phyloP scores from a whole-genome alignment of 1,140 invertebrate species.

The Pantala flavescens region DNA sequence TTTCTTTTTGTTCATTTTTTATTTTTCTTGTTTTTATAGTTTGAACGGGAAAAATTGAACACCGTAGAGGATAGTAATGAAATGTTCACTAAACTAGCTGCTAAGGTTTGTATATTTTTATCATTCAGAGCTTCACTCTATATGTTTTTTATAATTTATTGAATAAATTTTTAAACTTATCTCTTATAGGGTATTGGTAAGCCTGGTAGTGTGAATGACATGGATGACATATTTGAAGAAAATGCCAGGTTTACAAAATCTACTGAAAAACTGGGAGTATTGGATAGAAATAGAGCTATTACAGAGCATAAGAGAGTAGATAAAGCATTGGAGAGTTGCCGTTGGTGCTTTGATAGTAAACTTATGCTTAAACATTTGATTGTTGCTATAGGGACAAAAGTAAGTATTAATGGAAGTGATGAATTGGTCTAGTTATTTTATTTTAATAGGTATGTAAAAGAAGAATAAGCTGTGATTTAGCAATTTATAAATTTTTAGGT shows the following conservation, averaged over 20 bases:
- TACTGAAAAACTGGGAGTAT: slow-evolving; percentile 48
- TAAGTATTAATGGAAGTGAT: slow-evolving; percentile 29
- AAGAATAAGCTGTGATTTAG: too few relatives aligned
- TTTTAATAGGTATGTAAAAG: too few relatives aligned
- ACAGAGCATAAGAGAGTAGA: slow-evolving; percentile 56
- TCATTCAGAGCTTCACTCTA: slow-evolving; percentile 11
- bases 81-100: slow-evolving; percentile 64
- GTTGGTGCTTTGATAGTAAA: slow-evolving; percentile 68
- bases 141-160: slow-evolving; percentile 18
- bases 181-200: slow-evolving; percentile 43
- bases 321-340: slow-evolving; percentile 65
- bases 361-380: slow-evolving; percentile 80
- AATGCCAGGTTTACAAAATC: slow-evolving; percentile 52
- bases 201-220: slow-evolving; percentile 57
- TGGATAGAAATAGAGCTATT: slow-evolving; percentile 57
- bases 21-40: slow-evolving; percentile 44
- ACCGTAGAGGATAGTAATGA: slow-evolving; percentile 70
- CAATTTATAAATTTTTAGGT: background rate
- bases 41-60: slow-evolving; percentile 77
- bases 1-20: too few relatives aligned
- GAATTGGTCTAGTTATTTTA: too few relatives aligned
- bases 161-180: slow-evolving; percentile 11
- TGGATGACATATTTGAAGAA: slow-evolving; percentile 80
- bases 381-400: slow-evolving; percentile 64
- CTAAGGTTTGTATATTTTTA: slow-evolving; percentile 38